Evolutionary conservation across 2,113 vertebrate genomes (phyloP).

Genomic region (Aphyosemion australe): DNA sequence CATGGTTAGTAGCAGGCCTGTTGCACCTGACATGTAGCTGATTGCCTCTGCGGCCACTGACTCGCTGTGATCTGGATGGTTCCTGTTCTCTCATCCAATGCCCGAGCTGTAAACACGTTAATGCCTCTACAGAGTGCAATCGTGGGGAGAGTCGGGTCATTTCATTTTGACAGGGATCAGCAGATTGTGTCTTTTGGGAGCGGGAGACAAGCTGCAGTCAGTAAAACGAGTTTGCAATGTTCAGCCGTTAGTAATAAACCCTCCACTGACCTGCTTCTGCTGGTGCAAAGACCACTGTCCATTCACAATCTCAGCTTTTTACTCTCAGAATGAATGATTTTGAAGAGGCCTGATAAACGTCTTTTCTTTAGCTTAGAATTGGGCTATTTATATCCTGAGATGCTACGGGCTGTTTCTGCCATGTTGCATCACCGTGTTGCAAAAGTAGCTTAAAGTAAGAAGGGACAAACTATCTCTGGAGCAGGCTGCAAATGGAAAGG

Average conservation of each 20-base stretch:
- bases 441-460: background rate
- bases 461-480: background rate
- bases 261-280: background rate
- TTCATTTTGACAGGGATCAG: background rate
- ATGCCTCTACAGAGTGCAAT: background rate
- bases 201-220: background rate
- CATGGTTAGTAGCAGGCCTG: background rate
- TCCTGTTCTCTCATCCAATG: background rate
- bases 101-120: background rate
- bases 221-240: background rate
- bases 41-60: background rate
- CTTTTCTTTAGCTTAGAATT: background rate
- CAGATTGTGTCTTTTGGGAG: background rate
- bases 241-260: background rate
- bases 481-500: background rate
- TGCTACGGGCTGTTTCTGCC: slow-evolving; percentile 1
- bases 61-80: background rate
- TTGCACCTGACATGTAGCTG: background rate
- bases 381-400: slow-evolving; percentile 1
- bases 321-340: background rate
- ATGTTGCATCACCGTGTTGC: slow-evolving; percentile 1
- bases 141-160: background rate
- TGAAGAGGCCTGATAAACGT: background rate
- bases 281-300: background rate
- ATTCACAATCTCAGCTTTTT: background rate